Evolutionary conservation across 2,797 vertebrate species (phyloP).

Genomic region (Ctenopoma multispine): DNA sequence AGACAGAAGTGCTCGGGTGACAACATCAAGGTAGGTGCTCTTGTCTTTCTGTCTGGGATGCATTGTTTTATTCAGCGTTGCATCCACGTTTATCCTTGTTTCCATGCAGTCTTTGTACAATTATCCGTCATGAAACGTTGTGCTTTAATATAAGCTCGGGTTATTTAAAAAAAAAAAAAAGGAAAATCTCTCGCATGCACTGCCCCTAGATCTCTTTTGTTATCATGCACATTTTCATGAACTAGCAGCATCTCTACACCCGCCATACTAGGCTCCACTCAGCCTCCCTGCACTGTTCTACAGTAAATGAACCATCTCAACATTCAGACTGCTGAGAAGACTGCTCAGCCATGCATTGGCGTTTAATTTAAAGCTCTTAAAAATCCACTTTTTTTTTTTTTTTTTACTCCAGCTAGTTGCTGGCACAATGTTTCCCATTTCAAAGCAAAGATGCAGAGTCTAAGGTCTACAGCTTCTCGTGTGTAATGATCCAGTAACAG

Average conservation of each 20-base stretch:
- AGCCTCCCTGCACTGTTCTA: slow-evolving; percentile 46
- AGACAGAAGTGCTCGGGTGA: slow-evolving; percentile 59
- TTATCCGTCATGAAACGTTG: slow-evolving; percentile 1
- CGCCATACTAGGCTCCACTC: slow-evolving; percentile 72
- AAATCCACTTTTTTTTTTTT: slow-evolving; percentile 36
- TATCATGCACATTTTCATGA: slow-evolving; percentile 61
- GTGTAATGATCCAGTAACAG: slow-evolving; percentile 41
- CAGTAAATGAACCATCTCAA: slow-evolving; percentile 34
- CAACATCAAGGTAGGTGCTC: slow-evolving; percentile 73
- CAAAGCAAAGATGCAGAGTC: slow-evolving; percentile 4
- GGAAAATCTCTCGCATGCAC: slow-evolving; percentile 5
- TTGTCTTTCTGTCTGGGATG: slow-evolving; percentile 42
- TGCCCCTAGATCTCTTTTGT: slow-evolving; percentile 52
- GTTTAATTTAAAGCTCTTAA: slow-evolving; percentile 14
- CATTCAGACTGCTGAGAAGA: slow-evolving; percentile 6
- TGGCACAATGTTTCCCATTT: not conserved
- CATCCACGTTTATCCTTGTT: slow-evolving; percentile 52
- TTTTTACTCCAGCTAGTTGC: slow-evolving; percentile 15
- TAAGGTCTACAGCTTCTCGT: slow-evolving; percentile 26
- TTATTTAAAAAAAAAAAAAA: not conserved
- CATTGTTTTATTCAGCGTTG: slow-evolving; percentile 53
- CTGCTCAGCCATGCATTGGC: slow-evolving; percentile 4
- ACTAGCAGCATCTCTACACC: slow-evolving; percentile 69
- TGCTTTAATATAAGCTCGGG: slow-evolving; percentile 6
- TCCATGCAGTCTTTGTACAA: slow-evolving; percentile 7